These are phyloP conservation scores for Eledone cirrhosa DNA, from an alignment of 2,888 invertebrate genomes.

Conservation along the genomic window DNA sequence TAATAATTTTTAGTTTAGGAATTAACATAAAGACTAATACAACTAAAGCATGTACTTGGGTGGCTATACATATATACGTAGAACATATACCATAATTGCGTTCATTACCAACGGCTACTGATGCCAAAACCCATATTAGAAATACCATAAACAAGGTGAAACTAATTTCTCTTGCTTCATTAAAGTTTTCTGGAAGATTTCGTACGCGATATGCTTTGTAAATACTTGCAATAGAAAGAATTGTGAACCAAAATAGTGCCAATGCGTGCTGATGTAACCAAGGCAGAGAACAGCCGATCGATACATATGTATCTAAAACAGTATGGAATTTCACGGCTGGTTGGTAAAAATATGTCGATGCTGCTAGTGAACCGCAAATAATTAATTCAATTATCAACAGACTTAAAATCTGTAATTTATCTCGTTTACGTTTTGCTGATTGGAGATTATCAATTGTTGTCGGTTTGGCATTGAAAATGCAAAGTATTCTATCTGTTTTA, in stretches of 20 bases:
- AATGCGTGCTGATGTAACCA: neutral
- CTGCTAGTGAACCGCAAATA: neutral
- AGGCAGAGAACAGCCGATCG: neutral
- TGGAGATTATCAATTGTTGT: constrained; percentile 5
- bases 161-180: constrained; percentile 18
- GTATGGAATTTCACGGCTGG: neutral
- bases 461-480: neutral
- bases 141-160: neutral
- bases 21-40: neutral
- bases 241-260: neutral
- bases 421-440: neutral
- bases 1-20: neutral
- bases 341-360: neutral
- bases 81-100: neutral
- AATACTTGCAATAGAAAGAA: neutral
- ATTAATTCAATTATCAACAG: neutral
- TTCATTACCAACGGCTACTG: neutral
- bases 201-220: neutral
- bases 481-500: constrained; percentile 11
- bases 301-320: neutral
- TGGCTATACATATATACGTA: neutral
- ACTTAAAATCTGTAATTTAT: neutral
- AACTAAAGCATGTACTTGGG: neutral
- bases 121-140: neutral
- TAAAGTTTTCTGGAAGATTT: constrained; percentile 21